phyloP scores from a whole-genome alignment of 1,140 invertebrate species.

The Trichonephila inaurata region DNA sequence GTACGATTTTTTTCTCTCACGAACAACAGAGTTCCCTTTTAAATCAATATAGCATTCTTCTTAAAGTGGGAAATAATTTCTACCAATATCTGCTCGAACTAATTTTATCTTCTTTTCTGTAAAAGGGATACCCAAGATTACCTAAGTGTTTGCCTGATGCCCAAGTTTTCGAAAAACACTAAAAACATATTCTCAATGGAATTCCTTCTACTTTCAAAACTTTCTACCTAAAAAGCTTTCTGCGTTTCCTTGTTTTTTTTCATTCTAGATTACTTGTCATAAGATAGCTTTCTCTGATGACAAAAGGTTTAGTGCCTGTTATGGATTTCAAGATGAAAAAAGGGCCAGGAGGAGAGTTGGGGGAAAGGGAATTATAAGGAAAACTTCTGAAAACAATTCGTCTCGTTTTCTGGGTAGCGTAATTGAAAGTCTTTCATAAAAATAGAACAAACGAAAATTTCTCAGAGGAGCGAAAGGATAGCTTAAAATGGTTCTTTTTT shows the following conservation, averaged over 20 bases:
- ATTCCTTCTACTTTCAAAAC: constrained; percentile 5
- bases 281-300: constrained; percentile 18
- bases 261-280: constrained; percentile 17
- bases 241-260: background rate
- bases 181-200: background rate
- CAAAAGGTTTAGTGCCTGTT: constrained; percentile 17
- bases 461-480: too few relatives aligned
- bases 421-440: constrained; percentile 4
- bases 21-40: too few relatives aligned
- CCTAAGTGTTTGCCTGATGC: background rate
- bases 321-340: constrained; percentile 7
- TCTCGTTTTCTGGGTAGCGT: background rate
- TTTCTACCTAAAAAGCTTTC: background rate
- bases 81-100: background rate
- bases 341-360: background rate
- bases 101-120: background rate
- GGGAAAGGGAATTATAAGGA: background rate
- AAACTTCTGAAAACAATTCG: constrained; percentile 10
- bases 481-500: too few relatives aligned
- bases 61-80: background rate
- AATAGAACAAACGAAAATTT: background rate
- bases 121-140: background rate
- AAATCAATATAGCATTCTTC: background rate
- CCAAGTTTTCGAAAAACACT: background rate
- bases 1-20: too few relatives aligned